phyloP scores from a whole-genome alignment of 1,140 invertebrate species.

The Muscidifurax raptorellus region DNA sequence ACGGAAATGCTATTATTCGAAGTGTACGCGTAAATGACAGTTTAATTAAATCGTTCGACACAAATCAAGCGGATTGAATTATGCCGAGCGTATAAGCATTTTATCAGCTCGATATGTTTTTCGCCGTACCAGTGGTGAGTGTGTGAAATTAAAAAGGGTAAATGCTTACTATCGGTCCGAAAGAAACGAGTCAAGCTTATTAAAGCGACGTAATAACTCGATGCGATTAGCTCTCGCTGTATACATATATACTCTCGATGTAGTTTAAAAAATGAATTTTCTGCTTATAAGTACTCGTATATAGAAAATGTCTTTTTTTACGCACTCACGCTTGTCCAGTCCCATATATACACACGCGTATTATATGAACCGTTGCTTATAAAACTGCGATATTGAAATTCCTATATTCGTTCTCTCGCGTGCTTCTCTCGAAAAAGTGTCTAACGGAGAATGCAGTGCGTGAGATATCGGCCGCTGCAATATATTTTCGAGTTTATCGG shows the following conservation, averaged over 20 bases:
- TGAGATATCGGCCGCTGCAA: background rate
- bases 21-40: no score
- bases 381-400: no score
- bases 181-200: background rate
- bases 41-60: no score
- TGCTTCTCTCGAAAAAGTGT: background rate
- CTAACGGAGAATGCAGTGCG: slow-evolving; percentile 4
- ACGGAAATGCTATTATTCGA: no score
- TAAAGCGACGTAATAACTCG: background rate
- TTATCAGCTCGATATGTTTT: no score
- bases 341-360: no score
- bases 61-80: no score
- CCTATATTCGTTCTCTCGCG: no score
- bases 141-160: background rate
- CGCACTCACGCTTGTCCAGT: no score
- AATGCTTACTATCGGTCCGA: background rate
- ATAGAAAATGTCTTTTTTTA: no score
- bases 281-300: background rate
- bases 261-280: background rate
- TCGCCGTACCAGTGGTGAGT: background rate
- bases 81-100: no score
- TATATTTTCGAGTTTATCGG: slow-evolving; percentile 4
- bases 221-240: background rate
- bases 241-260: background rate
- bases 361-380: no score